These are phyloP conservation scores for Heteromormyrus szaboi DNA, from an alignment of 2,797 vertebrate genomes.

Conservation along the genomic window DNA sequence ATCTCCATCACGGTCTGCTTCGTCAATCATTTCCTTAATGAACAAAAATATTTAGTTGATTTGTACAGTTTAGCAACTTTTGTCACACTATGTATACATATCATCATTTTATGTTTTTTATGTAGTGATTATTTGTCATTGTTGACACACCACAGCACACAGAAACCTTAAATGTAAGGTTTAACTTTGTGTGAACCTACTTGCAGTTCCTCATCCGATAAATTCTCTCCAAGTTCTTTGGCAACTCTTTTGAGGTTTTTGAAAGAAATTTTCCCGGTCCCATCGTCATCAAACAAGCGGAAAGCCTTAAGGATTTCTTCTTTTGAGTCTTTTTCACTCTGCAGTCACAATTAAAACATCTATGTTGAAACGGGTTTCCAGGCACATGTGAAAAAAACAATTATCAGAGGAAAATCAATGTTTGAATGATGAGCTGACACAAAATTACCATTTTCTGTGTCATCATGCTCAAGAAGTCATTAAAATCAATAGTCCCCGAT, in stretches of 20 bases:
- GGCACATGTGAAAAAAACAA: not conserved
- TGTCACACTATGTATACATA: not conserved
- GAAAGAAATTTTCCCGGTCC: conserved; percentile 87
- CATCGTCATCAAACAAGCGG: conserved; percentile 88
- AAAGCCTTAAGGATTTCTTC: conserved; percentile 95
- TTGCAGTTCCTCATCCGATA: conserved; percentile 89
- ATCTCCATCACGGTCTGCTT: conserved; percentile 88
- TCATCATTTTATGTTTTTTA: not conserved
- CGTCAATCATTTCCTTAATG: conserved; percentile 90
- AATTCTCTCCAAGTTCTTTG: conserved; percentile 87
- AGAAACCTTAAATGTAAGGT: not conserved
- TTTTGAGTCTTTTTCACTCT: conserved; percentile 88
- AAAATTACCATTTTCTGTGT: conserved; percentile 82
- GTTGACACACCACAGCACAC: too few relatives aligned
- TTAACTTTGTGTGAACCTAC: conserved; percentile 47
- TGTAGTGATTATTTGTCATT: too few relatives aligned
- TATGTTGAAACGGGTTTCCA: not conserved
- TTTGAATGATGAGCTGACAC: not conserved
- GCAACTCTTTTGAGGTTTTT: conserved; percentile 88
- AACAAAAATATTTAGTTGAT: conserved; percentile 6
- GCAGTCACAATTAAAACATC: conserved; percentile 9
- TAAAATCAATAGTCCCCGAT: conserved; percentile 75
- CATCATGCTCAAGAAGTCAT: conserved; percentile 85
- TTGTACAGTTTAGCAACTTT: not conserved
- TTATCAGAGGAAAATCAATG: not conserved